Base-by-base conservation (phyloP, 2,888 invertebrate genomes). In the Scaptomyza caliginosa region DNA sequence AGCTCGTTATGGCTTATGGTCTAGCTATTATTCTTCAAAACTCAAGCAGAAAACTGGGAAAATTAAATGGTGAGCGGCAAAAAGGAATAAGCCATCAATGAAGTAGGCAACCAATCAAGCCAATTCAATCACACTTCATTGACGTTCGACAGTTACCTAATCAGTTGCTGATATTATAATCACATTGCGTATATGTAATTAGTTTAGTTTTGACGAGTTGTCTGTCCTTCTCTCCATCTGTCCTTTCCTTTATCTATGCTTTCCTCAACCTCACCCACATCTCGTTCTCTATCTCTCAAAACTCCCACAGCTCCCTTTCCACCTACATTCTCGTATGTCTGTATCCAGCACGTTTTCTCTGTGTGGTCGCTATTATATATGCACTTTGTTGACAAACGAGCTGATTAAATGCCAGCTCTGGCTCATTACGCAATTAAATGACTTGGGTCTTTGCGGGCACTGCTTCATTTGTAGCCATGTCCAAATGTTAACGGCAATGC, bases 331-430 rank as follows among this genome's bases (percentile, higher is more conserved):
- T 3, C 11, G 11, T 4, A 1, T 34, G 24, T 30, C 32, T 7
- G 16, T 11, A 32, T 32, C 7, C 36, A 13, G 13, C 11, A 34
- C 7, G 46, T 17, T 28, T 26, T 40, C 17, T 38, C 19, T 43
- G 24, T 62, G 39, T 36, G 39, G 6, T 32, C 16, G 26, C 38
- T 13, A 56, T 75, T 70, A 73, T 77, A 66, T 57, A 84, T 81
- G 85, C 85, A 81, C 74, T 81, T 87, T 85, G 82, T 80, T 86
- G 75, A 85, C 87, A 81, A 83, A 81, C 82, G 71, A 87, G 62
- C 81, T 81, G 81, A 86, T 81, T 81, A 81, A 84, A 84, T 81
- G 77, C 67, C 67, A 60, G 78, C 83, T 81, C 75, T 77, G 65
- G 68, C 60, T 77, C 74, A 87, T 81, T 81, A 85, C 77, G 78